Conservation (phyloP, 2,888 invertebrate genomes). For the Caenorhabditis sp. region DNA sequence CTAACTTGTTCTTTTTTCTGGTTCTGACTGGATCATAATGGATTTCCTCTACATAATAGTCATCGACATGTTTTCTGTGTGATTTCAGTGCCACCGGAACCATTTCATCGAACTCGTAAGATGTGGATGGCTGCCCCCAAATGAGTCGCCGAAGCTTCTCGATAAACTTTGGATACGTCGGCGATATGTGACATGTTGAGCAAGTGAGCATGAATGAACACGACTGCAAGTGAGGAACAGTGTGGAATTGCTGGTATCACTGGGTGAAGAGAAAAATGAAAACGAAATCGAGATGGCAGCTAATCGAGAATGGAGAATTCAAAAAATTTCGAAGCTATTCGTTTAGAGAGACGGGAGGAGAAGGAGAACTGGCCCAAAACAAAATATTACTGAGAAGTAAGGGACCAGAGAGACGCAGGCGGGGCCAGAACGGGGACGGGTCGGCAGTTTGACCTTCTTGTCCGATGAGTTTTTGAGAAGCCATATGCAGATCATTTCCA, state of each 20-base stretch:
- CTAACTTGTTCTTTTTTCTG: slow-evolving; percentile 46
- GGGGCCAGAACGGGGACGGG: background rate
- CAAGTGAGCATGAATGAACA: slow-evolving; percentile 44
- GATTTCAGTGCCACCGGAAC: slow-evolving; percentile 56
- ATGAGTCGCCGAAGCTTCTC: slow-evolving; percentile 57
- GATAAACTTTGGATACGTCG: slow-evolving; percentile 57
- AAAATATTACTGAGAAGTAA: background rate
- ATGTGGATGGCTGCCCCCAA: slow-evolving; percentile 55
- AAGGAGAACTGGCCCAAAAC: background rate
- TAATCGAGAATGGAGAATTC: slow-evolving; percentile 21
- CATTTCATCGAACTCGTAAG: slow-evolving; percentile 54
- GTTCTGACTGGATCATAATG: slow-evolving; percentile 38
- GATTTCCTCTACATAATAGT: slow-evolving; percentile 61
- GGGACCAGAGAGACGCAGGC: background rate
- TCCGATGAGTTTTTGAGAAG: too few species aligned
- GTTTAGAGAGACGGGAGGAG: background rate
- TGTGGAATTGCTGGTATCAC: background rate
- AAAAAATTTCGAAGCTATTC: slow-evolving; percentile 15
- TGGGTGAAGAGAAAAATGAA: background rate
- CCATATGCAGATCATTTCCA: too few species aligned
- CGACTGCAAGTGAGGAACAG: slow-evolving; percentile 20
- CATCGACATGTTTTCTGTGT: slow-evolving; percentile 44
- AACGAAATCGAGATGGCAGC: background rate
- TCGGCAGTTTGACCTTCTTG: background rate
- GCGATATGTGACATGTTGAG: slow-evolving; percentile 61